Percentiles rank a stretch among this genome's conserved stretches.
Conservation (phyloP, 64 coral and sea anemone species). For the Orbicella faveolata region DNA sequence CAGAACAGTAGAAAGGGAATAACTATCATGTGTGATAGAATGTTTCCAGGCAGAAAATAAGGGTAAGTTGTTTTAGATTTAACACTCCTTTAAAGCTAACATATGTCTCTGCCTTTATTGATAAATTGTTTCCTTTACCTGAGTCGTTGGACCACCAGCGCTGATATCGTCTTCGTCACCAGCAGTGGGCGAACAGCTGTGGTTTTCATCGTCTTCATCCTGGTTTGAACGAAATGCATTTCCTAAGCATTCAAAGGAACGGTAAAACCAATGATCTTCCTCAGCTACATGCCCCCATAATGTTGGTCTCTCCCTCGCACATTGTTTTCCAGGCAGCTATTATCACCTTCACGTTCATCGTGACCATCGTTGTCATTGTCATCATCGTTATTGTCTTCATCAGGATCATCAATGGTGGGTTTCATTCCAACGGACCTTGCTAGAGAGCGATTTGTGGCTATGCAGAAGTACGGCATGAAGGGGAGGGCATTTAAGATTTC, state of each 20-base stretch:
- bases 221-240: slow-evolving; percentile 14
- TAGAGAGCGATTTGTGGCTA: no score
- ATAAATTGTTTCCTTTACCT: slow-evolving; percentile 10
- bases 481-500: no score
- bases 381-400: no score
- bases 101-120: background rate
- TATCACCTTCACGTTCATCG: no score
- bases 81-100: background rate
- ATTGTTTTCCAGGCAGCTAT: no score
- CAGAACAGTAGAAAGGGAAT: slow-evolving; percentile 5
- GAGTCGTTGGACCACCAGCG: slow-evolving; percentile 11
- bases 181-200: slow-evolving; percentile 2
- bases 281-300: no score
- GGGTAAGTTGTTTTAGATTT: background rate
- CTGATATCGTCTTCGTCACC: background rate
- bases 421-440: no score
- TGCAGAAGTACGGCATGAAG: no score
- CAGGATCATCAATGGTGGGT: no score
- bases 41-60: background rate
- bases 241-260: slow-evolving; percentile 20
- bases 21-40: background rate
- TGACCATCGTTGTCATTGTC: no score
- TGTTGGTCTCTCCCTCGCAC: no score
- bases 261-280: background rate
- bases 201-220: slow-evolving; percentile 11